A percentile compares a stretch with the other conserved stretches of the same genome.
Evolutionary conservation across 2,113 vertebrate species (phyloP).

Genomic region (Pristiophorus japonicus): DNA sequence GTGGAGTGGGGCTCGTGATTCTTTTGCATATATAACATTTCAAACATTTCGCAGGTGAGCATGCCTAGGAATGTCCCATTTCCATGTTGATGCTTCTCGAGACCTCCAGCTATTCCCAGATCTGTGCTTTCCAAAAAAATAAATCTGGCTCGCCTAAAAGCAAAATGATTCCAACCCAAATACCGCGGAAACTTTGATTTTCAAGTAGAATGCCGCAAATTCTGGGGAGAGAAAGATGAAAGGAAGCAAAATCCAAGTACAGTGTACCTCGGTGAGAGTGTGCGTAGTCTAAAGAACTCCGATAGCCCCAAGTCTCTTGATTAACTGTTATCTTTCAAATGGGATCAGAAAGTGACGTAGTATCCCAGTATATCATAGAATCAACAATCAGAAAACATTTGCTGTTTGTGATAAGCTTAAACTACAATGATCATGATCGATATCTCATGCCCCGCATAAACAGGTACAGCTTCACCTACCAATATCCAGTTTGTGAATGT

Average conservation of each 20-base stretch:
- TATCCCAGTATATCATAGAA: not conserved
- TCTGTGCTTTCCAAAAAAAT: not conserved
- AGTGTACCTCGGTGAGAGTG: not conserved
- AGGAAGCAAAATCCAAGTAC: not conserved
- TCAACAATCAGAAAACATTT: not conserved
- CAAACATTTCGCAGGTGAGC: not conserved
- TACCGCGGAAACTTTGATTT: not conserved
- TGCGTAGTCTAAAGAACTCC: not conserved
- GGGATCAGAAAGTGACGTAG: not conserved
- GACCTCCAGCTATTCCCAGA: not conserved
- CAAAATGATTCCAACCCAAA: not conserved
- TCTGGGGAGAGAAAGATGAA: not conserved
- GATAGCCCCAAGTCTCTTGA: not conserved
- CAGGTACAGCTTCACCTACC: not conserved
- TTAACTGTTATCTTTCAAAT: not conserved
- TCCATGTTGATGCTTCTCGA: not conserved
- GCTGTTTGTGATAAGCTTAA: not conserved
- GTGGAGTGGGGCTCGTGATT: not conserved
- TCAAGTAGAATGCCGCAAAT: not conserved
- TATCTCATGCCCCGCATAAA: not conserved
- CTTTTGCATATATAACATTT: not conserved
- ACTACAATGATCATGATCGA: not conserved
- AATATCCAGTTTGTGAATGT: not conserved
- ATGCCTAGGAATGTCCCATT: not conserved
- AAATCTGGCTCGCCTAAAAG: too few relatives aligned